Evolutionary conservation across 2,797 vertebrate species (phyloP).

Genomic region (Pseudochirops corinnae): DNA sequence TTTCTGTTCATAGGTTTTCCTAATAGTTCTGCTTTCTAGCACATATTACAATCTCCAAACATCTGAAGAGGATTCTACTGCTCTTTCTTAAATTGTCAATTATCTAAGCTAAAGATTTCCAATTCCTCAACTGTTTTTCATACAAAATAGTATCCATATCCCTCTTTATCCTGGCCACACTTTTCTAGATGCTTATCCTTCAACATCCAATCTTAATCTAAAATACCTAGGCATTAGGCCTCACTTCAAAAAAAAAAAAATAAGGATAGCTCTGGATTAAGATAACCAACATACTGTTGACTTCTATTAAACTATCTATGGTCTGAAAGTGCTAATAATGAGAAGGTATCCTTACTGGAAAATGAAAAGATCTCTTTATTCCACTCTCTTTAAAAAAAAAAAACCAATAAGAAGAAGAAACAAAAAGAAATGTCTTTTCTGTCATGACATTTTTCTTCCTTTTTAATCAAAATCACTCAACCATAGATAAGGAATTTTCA

Average conservation of each 20-base stretch:
- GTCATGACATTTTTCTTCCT: constrained; percentile 28
- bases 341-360: neutral
- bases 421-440: constrained; percentile 11
- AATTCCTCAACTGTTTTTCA: neutral
- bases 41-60: neutral
- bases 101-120: neutral
- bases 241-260: neutral
- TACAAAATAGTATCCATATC: neutral
- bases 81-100: neutral
- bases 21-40: neutral
- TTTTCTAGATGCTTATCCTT: neutral
- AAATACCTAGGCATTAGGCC: neutral
- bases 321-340: constrained; percentile 27
- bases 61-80: neutral
- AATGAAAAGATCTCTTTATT: neutral
- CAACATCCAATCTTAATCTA: neutral
- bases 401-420: constrained; percentile 23
- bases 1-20: neutral
- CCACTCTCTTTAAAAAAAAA: neutral
- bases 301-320: neutral
- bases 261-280: neutral
- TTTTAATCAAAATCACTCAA: constrained; percentile 8
- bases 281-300: neutral
- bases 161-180: neutral
- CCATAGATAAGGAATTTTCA: constrained; percentile 55